Evolutionary conservation across 2,888 invertebrate genomes (phyloP), one percentile per base, ranked within the genome.

Genomic region (Drosophila formosana): DNA sequence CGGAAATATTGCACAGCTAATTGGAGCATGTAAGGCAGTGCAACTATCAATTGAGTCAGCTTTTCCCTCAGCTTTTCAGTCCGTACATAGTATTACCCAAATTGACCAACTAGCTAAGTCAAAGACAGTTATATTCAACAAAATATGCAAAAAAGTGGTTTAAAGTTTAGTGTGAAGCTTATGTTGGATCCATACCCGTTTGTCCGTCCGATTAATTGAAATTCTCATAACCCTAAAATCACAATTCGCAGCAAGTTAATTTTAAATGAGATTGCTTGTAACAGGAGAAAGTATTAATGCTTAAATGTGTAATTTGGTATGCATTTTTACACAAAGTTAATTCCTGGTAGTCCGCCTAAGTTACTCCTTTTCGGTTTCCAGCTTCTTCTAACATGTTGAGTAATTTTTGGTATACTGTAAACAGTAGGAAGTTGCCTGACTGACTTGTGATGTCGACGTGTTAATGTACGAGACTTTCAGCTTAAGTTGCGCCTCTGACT

Each of bases 1-100:
- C 34, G 56, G 57, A 53, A 67, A 61, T 73, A 60, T 55, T 63
- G 62, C 69, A 64, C 65, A 18, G 75, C 84, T 82, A 87, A 82
- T 82, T 82, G 88, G 79, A 66, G 61, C 64, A 55, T 43, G 64
- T 73, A 55, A 26, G 60, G 47, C 50, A 30, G 55, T 39, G 55
- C 51, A 61, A 50, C 60, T 73, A 65, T 68, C 78, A 78, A 78
- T 75, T 78, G 78, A 78, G 46, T 67, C 18, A 18, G 28, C 68
- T 41, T 60, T 34, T 34, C 9, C 3, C 11, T 34, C 34, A 34
- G 11, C 55, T 57, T 52, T 78, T 58, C 26, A 23, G 62, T 55
- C 47, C 30, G 37, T 55, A 18, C 18, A 28, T 28, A 23, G 37
- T 11, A 23, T 34, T 11, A 47, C 3, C 58, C 11, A 23, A 58